Evolutionary conservation across 2,113 vertebrate species (phyloP).

Genomic region (Gracilinanus agilis): DNA sequence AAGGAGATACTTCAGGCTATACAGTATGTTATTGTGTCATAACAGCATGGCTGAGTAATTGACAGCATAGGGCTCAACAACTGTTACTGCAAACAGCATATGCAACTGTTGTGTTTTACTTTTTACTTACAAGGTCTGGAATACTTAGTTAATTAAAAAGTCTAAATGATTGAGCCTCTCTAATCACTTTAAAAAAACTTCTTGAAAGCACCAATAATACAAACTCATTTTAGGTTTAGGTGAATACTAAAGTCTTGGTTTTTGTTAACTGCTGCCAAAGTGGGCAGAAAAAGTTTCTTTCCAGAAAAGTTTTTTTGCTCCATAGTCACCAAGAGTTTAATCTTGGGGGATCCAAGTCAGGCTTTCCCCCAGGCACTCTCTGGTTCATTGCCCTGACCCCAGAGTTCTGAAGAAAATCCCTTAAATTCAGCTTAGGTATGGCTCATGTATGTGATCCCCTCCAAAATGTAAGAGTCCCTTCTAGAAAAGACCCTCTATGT

Average conservation of each 20-base stretch:
- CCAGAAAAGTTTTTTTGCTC: not conserved
- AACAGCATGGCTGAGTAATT: constrained; percentile 20
- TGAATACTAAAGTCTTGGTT: constrained; percentile 24
- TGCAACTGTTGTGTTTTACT: not conserved
- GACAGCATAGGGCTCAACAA: not conserved
- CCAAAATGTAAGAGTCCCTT: not conserved
- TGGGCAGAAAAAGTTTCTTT: no score
- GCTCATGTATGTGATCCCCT: not conserved
- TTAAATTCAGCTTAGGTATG: not conserved
- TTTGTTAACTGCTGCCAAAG: not conserved
- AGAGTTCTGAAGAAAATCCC: not conserved
- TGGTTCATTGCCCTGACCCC: not conserved
- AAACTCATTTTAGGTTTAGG: constrained; percentile 25
- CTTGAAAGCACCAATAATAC: not conserved
- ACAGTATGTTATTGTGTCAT: not conserved
- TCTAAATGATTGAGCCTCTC: constrained; percentile 30
- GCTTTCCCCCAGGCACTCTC: not conserved
- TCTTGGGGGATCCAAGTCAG: not conserved
- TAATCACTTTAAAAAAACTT: constrained; percentile 9
- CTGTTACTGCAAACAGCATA: not conserved
- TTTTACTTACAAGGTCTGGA: constrained; percentile 42
- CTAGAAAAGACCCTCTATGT: not conserved
- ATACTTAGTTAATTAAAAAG: constrained; percentile 27
- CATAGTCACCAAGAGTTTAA: not conserved
- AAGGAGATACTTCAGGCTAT: not conserved